phyloP scores from a whole-genome alignment of 2,888 invertebrate genomes.

The Parasteatoda lunata region DNA sequence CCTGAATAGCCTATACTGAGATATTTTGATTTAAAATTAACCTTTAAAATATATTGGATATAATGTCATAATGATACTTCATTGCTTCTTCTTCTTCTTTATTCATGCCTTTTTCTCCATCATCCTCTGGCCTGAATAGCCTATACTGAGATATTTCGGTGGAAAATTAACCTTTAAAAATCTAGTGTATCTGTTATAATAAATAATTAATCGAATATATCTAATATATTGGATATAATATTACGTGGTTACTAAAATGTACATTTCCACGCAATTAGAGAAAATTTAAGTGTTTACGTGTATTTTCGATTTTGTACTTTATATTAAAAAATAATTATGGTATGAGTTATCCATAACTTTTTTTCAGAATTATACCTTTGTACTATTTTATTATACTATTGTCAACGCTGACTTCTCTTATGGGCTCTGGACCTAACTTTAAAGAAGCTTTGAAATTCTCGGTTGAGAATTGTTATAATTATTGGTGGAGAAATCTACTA shows the following conservation, averaged over 20 bases:
- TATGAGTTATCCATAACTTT: not conserved
- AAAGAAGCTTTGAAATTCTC: conserved; percentile 27
- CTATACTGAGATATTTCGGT: too few species aligned
- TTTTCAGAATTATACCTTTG: conserved; percentile 46
- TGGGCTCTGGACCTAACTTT: conserved; percentile 60
- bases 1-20: too few species aligned
- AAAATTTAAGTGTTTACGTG: too few species aligned
- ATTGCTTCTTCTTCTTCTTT: too few species aligned
- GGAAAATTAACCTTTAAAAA: too few species aligned
- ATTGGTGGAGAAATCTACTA: conserved; percentile 64
- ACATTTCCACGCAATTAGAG: too few species aligned
- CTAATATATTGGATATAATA: not conserved
- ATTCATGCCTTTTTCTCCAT: too few species aligned
- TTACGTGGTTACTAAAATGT: too few species aligned
- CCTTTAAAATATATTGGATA: too few species aligned
- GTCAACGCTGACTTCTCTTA: conserved; percentile 18
- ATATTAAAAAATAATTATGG: not conserved
- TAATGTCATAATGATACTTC: too few species aligned
- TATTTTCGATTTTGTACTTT: not conserved
- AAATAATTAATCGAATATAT: not conserved
- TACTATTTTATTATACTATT: conserved; percentile 49
- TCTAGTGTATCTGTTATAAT: not conserved
- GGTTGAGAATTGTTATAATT: conserved; percentile 30
- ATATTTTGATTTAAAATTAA: too few species aligned
- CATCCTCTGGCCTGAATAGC: too few species aligned